phyloP scores from a whole-genome alignment of 2,888 invertebrate species.

The Drosophila atripex region DNA sequence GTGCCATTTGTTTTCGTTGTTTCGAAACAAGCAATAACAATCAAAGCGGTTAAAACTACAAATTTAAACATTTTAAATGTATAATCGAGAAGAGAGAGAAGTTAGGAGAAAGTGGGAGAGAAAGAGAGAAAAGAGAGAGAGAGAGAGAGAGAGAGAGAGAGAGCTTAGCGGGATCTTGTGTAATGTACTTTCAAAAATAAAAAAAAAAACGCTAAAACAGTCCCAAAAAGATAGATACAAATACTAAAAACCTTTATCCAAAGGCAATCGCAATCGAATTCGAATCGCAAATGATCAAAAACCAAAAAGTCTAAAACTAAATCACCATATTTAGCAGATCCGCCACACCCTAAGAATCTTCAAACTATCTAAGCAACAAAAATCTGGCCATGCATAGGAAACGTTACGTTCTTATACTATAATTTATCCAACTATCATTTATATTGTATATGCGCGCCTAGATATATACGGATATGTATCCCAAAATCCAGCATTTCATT shows the following conservation, averaged over 20 bases:
- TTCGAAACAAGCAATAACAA: conserved; percentile 70
- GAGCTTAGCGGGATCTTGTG: conserved; percentile 61
- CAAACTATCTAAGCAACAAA: conserved; percentile 65
- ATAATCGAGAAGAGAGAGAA: conserved; percentile 6
- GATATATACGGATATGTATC: conserved; percentile 19
- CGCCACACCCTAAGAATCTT: conserved; percentile 69
- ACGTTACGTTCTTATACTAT: conserved; percentile 54
- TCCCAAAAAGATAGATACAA: conserved; percentile 50
- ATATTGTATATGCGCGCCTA: conserved; percentile 7
- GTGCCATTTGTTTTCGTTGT: conserved; percentile 78
- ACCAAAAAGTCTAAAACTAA: conserved; percentile 59
- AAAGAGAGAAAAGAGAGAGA: conserved; percentile 7
- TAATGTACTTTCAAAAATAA: conserved; percentile 55
- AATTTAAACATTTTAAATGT: conserved; percentile 69
- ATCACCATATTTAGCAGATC: conserved; percentile 49
- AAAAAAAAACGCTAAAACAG: conserved; percentile 11
- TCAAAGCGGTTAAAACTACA: conserved; percentile 68
- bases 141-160: conserved; percentile 16
- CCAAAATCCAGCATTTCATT: conserved; percentile 43
- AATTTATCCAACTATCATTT: conserved; percentile 36
- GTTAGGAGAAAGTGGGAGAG: not conserved
- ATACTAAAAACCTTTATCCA: conserved; percentile 58
- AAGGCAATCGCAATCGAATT: conserved; percentile 69
- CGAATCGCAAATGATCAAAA: conserved; percentile 80
- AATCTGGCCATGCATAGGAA: conserved; percentile 69